phyloP scores from a whole-genome alignment of 2,797 vertebrate genomes.

The Platalea minor region DNA sequence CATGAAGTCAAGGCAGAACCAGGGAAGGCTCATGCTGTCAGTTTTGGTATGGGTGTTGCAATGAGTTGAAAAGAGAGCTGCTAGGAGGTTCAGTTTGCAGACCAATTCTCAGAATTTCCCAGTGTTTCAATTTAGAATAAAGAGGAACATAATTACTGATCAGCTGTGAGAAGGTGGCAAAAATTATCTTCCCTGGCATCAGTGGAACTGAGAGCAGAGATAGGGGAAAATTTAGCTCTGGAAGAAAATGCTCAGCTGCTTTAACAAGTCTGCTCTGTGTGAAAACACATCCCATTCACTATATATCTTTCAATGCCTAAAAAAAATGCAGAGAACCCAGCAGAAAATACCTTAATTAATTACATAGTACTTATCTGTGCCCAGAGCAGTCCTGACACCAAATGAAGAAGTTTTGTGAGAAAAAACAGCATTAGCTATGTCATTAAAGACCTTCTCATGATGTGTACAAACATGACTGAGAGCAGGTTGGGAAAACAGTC shows the following conservation, averaged over 20 bases:
- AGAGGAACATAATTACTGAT: not conserved
- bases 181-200: not conserved
- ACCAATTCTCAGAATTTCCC: not conserved
- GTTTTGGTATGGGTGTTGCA: not conserved
- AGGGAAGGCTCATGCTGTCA: not conserved
- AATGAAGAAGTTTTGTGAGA: not conserved
- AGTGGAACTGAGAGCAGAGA: not conserved
- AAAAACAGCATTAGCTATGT: not conserved
- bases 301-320: not conserved
- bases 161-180: not conserved
- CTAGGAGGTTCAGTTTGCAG: not conserved
- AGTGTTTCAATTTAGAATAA: not conserved
- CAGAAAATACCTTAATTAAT: not conserved
- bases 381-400: not conserved
- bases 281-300: not conserved
- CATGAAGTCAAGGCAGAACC: not conserved
- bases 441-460: not conserved
- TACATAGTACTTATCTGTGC: not conserved
- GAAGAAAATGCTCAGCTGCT: not conserved
- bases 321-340: not conserved
- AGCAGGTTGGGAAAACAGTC: not conserved
- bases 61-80: not conserved
- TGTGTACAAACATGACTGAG: not conserved
- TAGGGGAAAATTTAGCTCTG: not conserved
- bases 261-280: not conserved